phyloP scores from a whole-genome alignment of 2,797 vertebrate genomes.

The Garrulus glandarius region DNA sequence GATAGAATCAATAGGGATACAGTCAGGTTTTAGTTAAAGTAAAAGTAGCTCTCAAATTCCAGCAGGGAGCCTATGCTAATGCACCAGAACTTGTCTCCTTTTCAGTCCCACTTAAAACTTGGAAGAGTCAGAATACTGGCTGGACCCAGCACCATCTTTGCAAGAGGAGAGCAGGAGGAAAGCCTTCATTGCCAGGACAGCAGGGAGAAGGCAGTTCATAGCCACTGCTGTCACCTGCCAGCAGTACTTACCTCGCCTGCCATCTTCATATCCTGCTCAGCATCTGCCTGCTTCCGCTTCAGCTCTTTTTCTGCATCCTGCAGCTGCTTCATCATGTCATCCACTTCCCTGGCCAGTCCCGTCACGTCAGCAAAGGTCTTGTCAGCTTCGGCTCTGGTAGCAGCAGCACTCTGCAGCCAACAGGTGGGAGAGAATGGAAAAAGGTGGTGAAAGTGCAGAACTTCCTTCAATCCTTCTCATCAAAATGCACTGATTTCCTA shows the following conservation, averaged over 20 bases:
- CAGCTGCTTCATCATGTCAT: constrained; percentile 86
- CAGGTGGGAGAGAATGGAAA: background rate
- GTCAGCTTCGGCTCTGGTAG: constrained; percentile 86
- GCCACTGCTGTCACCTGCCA: background rate
- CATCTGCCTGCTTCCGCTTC: constrained; percentile 82
- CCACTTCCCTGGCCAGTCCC: constrained; percentile 85
- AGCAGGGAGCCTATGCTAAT: background rate
- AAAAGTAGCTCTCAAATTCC: background rate
- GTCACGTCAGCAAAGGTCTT: constrained; percentile 85
- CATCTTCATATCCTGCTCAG: constrained; percentile 94
- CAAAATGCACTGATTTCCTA: background rate
- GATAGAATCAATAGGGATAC: background rate
- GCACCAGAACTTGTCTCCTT: background rate
- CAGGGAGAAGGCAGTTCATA: background rate
- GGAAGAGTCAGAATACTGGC: background rate
- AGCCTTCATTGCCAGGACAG: background rate
- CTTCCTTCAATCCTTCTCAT: background rate
- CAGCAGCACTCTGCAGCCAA: constrained; percentile 82
- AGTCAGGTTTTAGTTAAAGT: background rate
- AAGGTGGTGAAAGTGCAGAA: background rate
- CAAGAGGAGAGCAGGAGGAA: background rate
- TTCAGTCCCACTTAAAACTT: background rate
- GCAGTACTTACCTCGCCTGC: constrained; percentile 82
- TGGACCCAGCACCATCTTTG: background rate
- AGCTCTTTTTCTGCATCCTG: constrained; percentile 86